Percentiles rank a stretch among this genome's conserved stretches.
These are phyloP conservation scores for Eublepharis macularius DNA, from an alignment of 2,113 vertebrate genomes.

Conservation along the genomic window DNA sequence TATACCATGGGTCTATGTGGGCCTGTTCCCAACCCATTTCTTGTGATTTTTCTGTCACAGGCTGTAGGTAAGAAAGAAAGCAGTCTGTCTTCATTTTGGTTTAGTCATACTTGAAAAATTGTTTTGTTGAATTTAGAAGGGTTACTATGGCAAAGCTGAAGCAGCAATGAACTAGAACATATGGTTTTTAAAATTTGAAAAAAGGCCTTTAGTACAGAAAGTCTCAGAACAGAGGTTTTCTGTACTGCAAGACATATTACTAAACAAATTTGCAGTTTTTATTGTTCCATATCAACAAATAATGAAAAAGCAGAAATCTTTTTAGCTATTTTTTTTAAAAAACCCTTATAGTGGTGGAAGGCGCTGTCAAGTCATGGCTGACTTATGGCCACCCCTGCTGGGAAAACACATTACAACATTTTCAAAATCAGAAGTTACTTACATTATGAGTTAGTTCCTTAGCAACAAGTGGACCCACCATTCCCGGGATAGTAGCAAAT, in stretches of 20 bases:
- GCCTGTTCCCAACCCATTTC: no score
- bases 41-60: background rate
- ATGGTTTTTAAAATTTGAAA: background rate
- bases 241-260: background rate
- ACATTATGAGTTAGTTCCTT: conserved; percentile 87
- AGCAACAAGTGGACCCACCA: conserved; percentile 94
- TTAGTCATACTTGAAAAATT: background rate
- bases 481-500: conserved; percentile 95
- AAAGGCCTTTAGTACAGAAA: background rate
- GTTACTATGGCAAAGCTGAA: background rate
- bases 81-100: background rate
- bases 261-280: background rate
- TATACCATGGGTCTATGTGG: background rate
- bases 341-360: no score
- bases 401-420: background rate
- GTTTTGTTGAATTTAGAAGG: background rate
- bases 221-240: background rate
- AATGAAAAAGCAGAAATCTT: background rate
- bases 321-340: background rate
- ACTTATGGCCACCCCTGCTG: no score
- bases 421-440: conserved; percentile 67
- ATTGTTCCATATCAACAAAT: background rate
- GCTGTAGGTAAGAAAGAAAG: background rate
- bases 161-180: background rate
- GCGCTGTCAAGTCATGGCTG: no score